Evolutionary conservation across 2,888 invertebrate species (phyloP).

Genomic region (Noctua janthina): DNA sequence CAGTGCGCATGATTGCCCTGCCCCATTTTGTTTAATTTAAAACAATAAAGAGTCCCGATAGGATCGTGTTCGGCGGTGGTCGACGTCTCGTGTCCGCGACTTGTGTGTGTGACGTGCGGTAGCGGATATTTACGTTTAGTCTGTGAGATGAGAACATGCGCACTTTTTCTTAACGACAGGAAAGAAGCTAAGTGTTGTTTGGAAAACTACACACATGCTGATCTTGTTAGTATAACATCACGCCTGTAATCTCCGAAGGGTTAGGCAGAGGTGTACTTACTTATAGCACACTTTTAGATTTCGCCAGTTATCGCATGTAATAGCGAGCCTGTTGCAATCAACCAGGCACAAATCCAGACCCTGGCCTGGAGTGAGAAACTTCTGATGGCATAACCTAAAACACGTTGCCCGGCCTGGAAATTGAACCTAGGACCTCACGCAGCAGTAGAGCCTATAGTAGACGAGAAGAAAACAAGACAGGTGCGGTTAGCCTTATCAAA

Average conservation of each 20-base stretch:
- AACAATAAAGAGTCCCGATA: conserved; percentile 70
- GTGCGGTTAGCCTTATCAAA: conserved; percentile 6
- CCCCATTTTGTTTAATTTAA: conserved; percentile 74
- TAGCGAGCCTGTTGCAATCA: background rate
- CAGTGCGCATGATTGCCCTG: conserved; percentile 47
- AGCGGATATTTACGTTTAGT: conserved; percentile 50
- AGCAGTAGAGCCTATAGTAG: background rate
- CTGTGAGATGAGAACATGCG: background rate
- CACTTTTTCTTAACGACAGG: conserved; percentile 9
- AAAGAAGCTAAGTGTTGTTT: background rate
- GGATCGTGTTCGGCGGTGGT: conserved; percentile 54
- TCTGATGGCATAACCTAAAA: background rate
- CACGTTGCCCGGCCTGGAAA: no score
- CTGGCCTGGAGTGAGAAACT: background rate
- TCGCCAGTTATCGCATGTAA: background rate
- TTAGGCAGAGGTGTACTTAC: background rate
- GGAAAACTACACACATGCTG: background rate
- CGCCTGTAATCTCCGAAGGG: background rate
- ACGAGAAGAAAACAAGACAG: background rate
- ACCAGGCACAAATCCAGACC: background rate
- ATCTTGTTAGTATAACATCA: background rate
- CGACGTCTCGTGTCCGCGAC: conserved; percentile 62
- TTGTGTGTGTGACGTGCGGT: conserved; percentile 35
- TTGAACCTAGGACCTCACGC: background rate
- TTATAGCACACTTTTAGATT: background rate